Conservation (phyloP, 2,113 vertebrate genomes). For the Tinamus guttatus region DNA sequence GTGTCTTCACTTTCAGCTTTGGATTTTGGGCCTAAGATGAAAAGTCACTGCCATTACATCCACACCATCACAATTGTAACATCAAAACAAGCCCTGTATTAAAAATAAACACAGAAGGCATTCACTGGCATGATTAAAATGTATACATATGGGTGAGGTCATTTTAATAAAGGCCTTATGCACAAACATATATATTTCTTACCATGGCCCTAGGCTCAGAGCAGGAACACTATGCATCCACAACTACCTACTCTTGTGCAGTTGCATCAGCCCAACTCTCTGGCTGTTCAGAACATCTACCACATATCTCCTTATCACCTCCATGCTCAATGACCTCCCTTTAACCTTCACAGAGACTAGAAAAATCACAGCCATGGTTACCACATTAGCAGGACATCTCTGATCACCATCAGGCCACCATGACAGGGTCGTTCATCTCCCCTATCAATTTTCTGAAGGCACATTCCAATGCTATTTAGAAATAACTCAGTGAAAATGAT, state of each 20-base stretch:
- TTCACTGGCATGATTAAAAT: slow-evolving; percentile 68
- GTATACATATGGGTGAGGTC: slow-evolving; percentile 61
- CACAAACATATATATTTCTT: slow-evolving; percentile 58
- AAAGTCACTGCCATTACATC: slow-evolving; percentile 52
- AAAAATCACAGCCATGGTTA: not conserved
- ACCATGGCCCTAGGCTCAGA: slow-evolving; percentile 39
- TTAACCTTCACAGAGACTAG: not conserved
- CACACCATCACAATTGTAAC: slow-evolving; percentile 68
- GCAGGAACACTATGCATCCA: slow-evolving; percentile 7
- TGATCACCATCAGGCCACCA: not conserved
- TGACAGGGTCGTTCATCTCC: not conserved
- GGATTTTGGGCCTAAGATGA: slow-evolving; percentile 49
- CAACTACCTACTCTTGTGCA: slow-evolving; percentile 11
- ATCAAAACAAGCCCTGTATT: slow-evolving; percentile 60
- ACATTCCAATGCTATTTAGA: not conserved
- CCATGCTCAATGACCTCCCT: not conserved
- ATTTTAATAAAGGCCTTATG: slow-evolving; percentile 61
- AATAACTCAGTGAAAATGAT: not conserved
- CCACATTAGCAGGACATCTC: not conserved
- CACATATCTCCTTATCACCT: not conserved
- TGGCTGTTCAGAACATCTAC: not conserved
- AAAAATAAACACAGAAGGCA: slow-evolving; percentile 64
- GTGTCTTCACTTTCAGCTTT: slow-evolving; percentile 70
- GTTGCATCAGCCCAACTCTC: slow-evolving; percentile 49
- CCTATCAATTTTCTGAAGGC: not conserved